These are phyloP conservation scores for Dendroctonus ponderosae DNA, from an alignment of 1,140 invertebrate genomes.

Conservation along the genomic window DNA sequence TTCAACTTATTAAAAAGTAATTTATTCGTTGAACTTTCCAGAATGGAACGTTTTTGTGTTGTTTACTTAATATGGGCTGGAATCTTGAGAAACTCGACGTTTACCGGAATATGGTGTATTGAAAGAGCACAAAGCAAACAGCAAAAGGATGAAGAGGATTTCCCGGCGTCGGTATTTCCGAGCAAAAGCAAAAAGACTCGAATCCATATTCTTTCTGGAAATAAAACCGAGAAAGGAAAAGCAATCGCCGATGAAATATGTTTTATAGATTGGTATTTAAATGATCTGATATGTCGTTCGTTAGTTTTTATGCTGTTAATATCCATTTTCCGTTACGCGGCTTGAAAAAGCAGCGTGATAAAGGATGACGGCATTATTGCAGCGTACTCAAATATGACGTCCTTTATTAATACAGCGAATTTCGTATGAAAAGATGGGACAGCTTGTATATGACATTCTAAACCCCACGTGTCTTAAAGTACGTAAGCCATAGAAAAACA, in stretches of 20 bases:
- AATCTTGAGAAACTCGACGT: constrained; percentile 5
- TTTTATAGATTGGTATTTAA: too few relatives aligned
- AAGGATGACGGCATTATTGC: too few relatives aligned
- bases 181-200: neutral
- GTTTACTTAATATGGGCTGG: constrained; percentile 8
- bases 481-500: constrained; percentile 35
- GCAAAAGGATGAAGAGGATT: constrained; percentile 7
- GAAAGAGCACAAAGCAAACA: constrained; percentile 6
- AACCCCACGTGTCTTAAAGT: constrained; percentile 27
- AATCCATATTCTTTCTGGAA: constrained; percentile 3
- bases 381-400: too few relatives aligned
- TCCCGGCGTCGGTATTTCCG: neutral
- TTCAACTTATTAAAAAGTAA: too few relatives aligned
- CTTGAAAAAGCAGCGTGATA: too few relatives aligned
- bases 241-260: neutral
- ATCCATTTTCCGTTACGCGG: too few relatives aligned
- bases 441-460: constrained; percentile 12
- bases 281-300: too few relatives aligned
- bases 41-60: neutral
- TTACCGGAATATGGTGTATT: neutral
- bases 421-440: constrained; percentile 9
- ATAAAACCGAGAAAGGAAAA: neutral
- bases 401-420: too few relatives aligned
- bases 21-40: too few relatives aligned
- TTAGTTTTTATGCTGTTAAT: too few relatives aligned